Base-by-base conservation (phyloP, 2,113 vertebrate species). In the Choloepus hoffmanni region DNA sequence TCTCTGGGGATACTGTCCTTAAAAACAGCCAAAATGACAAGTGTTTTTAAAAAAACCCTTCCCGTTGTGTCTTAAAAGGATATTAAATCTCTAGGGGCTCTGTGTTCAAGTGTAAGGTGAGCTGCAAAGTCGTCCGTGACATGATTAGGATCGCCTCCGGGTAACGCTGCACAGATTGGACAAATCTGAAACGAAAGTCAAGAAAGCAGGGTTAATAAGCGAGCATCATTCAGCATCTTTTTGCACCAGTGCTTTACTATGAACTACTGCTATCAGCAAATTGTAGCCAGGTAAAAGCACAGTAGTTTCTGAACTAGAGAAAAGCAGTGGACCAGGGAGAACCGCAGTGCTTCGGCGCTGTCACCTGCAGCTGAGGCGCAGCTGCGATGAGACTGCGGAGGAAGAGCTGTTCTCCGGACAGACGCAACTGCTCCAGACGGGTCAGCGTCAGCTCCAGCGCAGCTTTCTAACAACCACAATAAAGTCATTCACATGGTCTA, bases 71-170 rank as follows among this genome's bases (percentile, higher is more conserved):
- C 78, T 43, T 73, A 55, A 98, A 99, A 99, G 99, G 99, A 99
- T 99, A 99, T 76, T 43, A 99, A 99, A 99, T 99, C 99, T 99
- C 99, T 99, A 98, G 99, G 99, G 98, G 99, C 99, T 99, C 99
- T 99, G 98, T 99, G 99, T 99, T 99, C 99, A 97, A 99, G 99
- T 98, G 99, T 99, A 98, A 99, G 99, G 98, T 99, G 99, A 99
- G 99, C 99, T 98, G 99, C 99, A 96, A 99, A 99, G 98, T 99
- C 99, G 98, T 99, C 99, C 76, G 99, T 99, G 97, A 99, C 99
- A 62, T 99, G 99, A 99, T 99, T 99, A 3, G 99, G 99, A 98
- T 99, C 99, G 45, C 99, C 99, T 98, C 99, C 99, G 96, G 99
- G 99, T 98, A 99, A 99, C 78, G 99, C 99, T 97, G 99, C 99